Base-by-base conservation (phyloP, 2,888 invertebrate genomes). In the Pimpla rufipes region DNA sequence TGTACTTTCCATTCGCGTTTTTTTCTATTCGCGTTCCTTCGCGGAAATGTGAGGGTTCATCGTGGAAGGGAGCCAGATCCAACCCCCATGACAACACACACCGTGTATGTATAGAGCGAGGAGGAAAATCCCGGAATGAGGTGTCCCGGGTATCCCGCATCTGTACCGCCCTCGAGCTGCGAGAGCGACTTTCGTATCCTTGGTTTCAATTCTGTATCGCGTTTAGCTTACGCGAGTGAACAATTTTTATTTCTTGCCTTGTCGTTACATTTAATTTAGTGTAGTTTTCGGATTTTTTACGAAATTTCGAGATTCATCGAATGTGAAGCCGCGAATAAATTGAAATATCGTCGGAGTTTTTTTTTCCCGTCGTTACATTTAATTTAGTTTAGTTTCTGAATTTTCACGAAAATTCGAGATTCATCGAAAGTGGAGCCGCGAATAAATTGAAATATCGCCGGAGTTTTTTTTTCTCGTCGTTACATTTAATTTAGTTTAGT, bases 21-120 rank as follows among this genome's bases (percentile, higher is more conserved):
- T n/a, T n/a, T n/a, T n/a, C n/a, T n/a, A n/a, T n/a, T n/a, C n/a
- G n/a, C n/a, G n/a, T n/a, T n/a, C n/a, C n/a, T n/a, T n/a, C n/a
- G n/a, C n/a, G n/a, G n/a, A n/a, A n/a, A n/a, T n/a, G 80, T 67
- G 67, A 81, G 77, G 80, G 70, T 71, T 73, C 74, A 74, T 77
- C 70, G 64, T 70, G 23, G 57, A 52, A 13, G 71, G 35, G 62
- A 78, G 76, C 59, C 68, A 23, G 74, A 75, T 70, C 66, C 70
- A 73, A 71, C 77, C 84, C 78, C 57, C 47, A 74, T 59, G 52
- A 13, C 45, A 57, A 68, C 70, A 81, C 77, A 77, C 59, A 11
- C 77, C 64, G n/a, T n/a, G 64, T 75, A 62, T 71, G 52, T 70
- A 75, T 84, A 35, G 50, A 29, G 29, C 66, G 42, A 70, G 42